These are phyloP conservation scores for Argyresthia goedartella DNA, from an alignment of 2,888 invertebrate species.

Conservation along the genomic window DNA sequence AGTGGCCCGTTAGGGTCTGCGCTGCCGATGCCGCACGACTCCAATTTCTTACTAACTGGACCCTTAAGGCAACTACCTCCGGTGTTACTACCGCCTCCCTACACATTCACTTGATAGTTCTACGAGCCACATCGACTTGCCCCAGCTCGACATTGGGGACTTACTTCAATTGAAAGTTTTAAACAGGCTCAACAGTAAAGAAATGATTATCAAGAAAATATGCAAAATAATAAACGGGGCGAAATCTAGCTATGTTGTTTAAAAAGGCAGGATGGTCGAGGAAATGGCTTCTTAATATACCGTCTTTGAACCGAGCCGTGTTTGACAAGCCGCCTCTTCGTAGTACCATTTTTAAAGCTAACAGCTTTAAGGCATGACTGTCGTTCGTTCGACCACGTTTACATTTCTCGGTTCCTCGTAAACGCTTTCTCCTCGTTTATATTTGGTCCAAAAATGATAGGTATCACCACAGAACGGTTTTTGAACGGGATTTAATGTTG, in stretches of 20 bases:
- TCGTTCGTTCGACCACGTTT: neutral
- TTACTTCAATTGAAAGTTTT: no score
- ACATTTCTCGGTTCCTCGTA: neutral
- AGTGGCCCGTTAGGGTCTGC: slow-evolving; percentile 48
- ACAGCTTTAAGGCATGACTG: neutral
- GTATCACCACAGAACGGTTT: no score
- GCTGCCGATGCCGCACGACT: slow-evolving; percentile 27
- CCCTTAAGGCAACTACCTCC: slow-evolving; percentile 42
- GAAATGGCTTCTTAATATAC: slow-evolving; percentile 36
- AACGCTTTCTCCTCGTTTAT: neutral
- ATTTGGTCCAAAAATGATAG: no score
- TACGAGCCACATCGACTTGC: no score
- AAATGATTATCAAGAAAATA: slow-evolving; percentile 30
- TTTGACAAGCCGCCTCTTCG: neutral
- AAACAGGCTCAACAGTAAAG: neutral
- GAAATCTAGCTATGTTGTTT: slow-evolving; percentile 50
- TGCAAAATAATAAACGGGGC: slow-evolving; percentile 47
- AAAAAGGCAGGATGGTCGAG: slow-evolving; percentile 43
- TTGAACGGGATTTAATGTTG: no score
- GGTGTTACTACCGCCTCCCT: slow-evolving; percentile 27
- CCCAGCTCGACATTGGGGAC: neutral
- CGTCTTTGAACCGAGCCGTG: slow-evolving; percentile 1
- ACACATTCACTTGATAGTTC: neutral
- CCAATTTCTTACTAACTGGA: slow-evolving; percentile 52
- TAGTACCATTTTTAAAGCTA: slow-evolving; percentile 1